phyloP scores from a whole-genome alignment of 2,888 invertebrate genomes.

The Drosophila austrosaltans region DNA sequence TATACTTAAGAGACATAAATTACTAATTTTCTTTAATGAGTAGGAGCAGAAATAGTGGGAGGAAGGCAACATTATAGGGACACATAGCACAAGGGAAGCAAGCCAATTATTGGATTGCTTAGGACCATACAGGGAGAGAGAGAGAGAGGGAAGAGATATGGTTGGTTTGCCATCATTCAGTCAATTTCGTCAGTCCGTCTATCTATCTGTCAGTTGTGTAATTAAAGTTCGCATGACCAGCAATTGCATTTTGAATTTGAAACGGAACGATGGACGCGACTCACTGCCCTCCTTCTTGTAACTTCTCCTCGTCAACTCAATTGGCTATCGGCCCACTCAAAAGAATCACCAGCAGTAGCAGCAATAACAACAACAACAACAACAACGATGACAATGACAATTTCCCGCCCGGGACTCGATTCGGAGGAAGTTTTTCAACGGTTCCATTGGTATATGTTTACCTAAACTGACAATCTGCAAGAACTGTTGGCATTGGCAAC shows the following conservation, averaged over 20 bases:
- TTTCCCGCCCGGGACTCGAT: conserved; percentile 13
- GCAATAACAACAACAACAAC: not conserved
- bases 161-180: conserved; percentile 19
- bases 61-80: conserved; percentile 23
- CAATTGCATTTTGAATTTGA: conserved; percentile 70
- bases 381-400: conserved; percentile 17
- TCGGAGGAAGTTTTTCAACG: conserved; percentile 4
- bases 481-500: not conserved
- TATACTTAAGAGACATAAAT: conserved; percentile 57
- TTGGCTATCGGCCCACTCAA: conserved; percentile 28
- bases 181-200: not conserved
- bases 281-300: conserved; percentile 13
- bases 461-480: conserved; percentile 14
- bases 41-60: conserved; percentile 62
- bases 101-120: conserved; percentile 53
- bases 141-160: not conserved
- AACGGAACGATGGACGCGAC: conserved; percentile 53
- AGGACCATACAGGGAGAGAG: conserved; percentile 18
- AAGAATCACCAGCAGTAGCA: conserved; percentile 20
- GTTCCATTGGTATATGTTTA: conserved; percentile 3
- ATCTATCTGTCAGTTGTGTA: conserved; percentile 46
- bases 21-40: conserved; percentile 78
- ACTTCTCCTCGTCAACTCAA: conserved; percentile 10
- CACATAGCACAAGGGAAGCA: conserved; percentile 1
- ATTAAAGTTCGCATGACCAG: conserved; percentile 74